A percentile compares a stretch with the other conserved stretches of the same genome.
phyloP scores from a whole-genome alignment of 1,140 invertebrate genomes.

The Cheumatopsyche charites region DNA sequence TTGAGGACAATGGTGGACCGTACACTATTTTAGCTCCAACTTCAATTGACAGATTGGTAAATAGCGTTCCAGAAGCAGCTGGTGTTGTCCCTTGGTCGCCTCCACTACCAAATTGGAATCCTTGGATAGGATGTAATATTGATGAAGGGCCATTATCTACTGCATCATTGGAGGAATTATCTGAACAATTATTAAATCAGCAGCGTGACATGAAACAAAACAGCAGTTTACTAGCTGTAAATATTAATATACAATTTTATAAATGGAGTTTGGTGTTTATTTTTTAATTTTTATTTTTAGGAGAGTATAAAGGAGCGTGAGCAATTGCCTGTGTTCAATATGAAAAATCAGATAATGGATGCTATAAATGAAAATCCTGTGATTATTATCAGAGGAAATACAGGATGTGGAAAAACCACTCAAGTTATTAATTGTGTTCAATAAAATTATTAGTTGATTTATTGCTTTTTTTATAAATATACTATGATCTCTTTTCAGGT shows the following conservation, averaged over 20 bases:
- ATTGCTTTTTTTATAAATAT: too few species aligned
- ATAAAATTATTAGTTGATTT: too few species aligned
- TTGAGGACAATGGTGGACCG: conserved; percentile 44
- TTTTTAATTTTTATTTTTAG: conserved; percentile 57
- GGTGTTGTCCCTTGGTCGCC: conserved; percentile 95
- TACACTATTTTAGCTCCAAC: conserved; percentile 35
- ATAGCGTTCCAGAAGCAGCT: conserved; percentile 59
- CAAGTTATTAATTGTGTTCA: conserved; percentile 55
- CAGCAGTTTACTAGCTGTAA: conserved; percentile 59
- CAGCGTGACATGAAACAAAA: conserved; percentile 70
- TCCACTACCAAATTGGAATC: conserved; percentile 94
- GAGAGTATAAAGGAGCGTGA: conserved; percentile 72
- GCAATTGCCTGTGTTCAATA: conserved; percentile 76
- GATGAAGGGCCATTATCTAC: conserved; percentile 88
- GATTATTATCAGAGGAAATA: conserved; percentile 89
- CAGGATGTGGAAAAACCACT: conserved; percentile 90
- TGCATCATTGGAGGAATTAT: conserved; percentile 79
- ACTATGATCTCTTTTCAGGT: conserved; percentile 58
- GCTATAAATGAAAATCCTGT: conserved; percentile 87
- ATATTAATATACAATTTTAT: conserved; percentile 10
- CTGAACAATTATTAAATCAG: conserved; percentile 73
- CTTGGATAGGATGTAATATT: conserved; percentile 84
- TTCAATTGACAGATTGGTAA: conserved; percentile 52
- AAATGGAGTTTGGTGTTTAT: not conserved
- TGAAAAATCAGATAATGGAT: conserved; percentile 77